A percentile compares a stretch with the other conserved stretches of the same genome.
phyloP scores from a whole-genome alignment of 2,888 invertebrate genomes.

The Cheiracanthium punctorium region DNA sequence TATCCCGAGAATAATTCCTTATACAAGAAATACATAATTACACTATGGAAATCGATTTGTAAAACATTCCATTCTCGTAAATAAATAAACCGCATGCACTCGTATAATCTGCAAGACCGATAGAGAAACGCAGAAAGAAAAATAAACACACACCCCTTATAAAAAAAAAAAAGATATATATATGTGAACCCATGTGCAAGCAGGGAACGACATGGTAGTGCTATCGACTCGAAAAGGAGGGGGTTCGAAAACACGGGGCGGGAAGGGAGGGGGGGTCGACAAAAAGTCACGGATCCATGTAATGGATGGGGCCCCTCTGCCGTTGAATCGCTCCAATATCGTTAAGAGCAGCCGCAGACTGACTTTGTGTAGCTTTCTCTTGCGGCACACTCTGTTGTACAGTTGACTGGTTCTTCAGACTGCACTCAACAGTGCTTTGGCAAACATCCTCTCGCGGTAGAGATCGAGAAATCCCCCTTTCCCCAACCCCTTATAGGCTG shows the following conservation, averaged over 20 bases:
- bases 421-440: conserved; percentile 69
- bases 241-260: neutral
- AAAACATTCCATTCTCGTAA: neutral
- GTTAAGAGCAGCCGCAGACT: conserved; percentile 69
- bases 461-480: conserved; percentile 17
- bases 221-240: conserved; percentile 18
- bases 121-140: neutral
- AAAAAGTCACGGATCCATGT: conserved; percentile 49
- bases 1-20: too few relatives aligned
- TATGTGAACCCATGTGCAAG: conserved; percentile 41
- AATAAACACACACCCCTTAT: neutral
- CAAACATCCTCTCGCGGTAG: conserved; percentile 58
- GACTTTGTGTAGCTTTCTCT: conserved; percentile 50
- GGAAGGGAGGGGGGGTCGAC: conserved; percentile 16
- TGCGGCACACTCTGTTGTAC: conserved; percentile 33
- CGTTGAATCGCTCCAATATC: conserved; percentile 70
- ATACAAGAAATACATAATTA: too few relatives aligned
- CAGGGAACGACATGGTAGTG: conserved; percentile 28
- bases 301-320: conserved; percentile 67
- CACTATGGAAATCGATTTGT: too few relatives aligned
- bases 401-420: conserved; percentile 44
- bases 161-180: neutral
- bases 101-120: neutral
- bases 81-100: neutral
- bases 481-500: conserved; percentile 17